Conservation (phyloP, 23 tunicate genomes). For the Trididemnum miniatum region DNA sequence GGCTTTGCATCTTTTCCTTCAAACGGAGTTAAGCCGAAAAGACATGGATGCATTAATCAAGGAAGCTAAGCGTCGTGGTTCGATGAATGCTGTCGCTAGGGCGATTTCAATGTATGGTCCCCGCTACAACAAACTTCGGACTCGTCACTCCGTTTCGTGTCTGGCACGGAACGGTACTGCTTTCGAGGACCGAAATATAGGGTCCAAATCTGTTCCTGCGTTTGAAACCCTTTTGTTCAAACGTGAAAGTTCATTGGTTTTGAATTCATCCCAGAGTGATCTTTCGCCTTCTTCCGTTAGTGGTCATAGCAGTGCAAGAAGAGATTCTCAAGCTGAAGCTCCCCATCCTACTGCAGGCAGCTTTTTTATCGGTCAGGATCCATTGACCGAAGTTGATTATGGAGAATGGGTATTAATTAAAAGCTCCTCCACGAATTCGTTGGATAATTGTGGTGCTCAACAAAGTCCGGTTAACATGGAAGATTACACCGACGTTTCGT, state of each 20-base stretch:
- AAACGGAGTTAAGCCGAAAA: conserved; percentile 47
- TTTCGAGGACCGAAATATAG: neutral
- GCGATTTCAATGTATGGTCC: conserved; percentile 20
- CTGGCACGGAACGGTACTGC: neutral
- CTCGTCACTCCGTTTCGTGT: neutral
- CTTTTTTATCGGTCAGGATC: no score
- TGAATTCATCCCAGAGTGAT: neutral
- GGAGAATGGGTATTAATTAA: conserved; percentile 35
- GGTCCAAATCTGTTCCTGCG: neutral
- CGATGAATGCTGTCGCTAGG: conserved; percentile 40
- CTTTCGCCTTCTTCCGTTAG: neutral
- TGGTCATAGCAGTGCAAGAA: neutral
- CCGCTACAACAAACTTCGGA: neutral
- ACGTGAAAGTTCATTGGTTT: neutral
- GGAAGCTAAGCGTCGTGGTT: conserved; percentile 45
- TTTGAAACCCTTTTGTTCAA: neutral
- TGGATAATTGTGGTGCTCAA: neutral
- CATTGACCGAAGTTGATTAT: neutral
- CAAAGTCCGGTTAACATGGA: neutral
- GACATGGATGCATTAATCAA: conserved; percentile 57
- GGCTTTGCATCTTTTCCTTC: conserved; percentile 74
- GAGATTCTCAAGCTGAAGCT: neutral
- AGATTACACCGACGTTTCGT: conserved; percentile 17
- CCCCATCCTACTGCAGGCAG: no score
- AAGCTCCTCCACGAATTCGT: neutral